Conservation (phyloP, 2,113 vertebrate genomes). For the Isurus oxyrinchus region DNA sequence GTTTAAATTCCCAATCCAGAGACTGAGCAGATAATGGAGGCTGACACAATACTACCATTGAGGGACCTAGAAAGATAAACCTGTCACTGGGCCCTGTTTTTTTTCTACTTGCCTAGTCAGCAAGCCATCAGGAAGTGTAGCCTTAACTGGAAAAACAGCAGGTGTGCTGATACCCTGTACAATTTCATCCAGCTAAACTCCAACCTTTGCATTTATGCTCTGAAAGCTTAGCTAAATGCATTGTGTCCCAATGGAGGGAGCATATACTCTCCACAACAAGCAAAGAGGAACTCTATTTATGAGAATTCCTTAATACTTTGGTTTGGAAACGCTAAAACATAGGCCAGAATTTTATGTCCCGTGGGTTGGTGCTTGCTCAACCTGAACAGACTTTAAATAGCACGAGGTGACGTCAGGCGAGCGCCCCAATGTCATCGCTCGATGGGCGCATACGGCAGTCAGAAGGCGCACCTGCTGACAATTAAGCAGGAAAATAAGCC, state of each 20-base stretch:
- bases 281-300: not conserved
- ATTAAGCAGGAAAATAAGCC: too few relatives aligned
- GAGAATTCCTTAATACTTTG: not conserved
- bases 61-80: not conserved
- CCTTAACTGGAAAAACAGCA: not conserved
- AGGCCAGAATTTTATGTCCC: too few relatives aligned
- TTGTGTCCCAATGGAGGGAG: not conserved
- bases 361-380: too few relatives aligned
- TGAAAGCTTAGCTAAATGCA: not conserved
- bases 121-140: not conserved
- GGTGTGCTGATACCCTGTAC: not conserved
- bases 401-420: too few relatives aligned
- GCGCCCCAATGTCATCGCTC: too few relatives aligned
- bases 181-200: not conserved
- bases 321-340: too few relatives aligned
- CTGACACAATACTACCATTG: not conserved
- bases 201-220: not conserved
- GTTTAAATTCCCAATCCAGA: not conserved
- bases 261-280: not conserved
- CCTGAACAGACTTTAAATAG: too few relatives aligned
- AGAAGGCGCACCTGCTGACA: too few relatives aligned
- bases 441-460: too few relatives aligned
- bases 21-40: not conserved
- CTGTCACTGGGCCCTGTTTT: not conserved
- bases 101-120: not conserved